These are phyloP conservation scores for Sarcophilus harrisii DNA, from an alignment of 2,797 vertebrate genomes.

Conservation along the genomic window DNA sequence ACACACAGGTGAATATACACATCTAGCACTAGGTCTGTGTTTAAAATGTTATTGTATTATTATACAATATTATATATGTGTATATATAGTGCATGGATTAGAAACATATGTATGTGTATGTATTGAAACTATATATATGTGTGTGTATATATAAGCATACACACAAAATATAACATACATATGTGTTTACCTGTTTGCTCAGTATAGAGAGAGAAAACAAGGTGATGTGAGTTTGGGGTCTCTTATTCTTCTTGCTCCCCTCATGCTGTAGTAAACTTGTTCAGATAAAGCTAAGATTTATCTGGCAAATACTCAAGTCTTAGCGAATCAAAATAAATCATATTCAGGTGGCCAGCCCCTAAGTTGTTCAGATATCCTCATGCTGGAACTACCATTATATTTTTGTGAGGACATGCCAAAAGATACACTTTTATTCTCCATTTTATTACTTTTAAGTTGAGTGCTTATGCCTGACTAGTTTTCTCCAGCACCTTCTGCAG, in stretches of 20 bases:
- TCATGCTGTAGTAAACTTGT: fast-evolving
- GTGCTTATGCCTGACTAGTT: not conserved
- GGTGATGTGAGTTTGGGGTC: not conserved
- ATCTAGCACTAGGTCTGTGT: not conserved
- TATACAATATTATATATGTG: not conserved
- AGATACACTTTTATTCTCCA: not conserved
- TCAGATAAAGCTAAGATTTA: not conserved
- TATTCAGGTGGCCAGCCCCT: not conserved
- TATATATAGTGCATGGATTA: not conserved
- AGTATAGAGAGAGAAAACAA: not conserved
- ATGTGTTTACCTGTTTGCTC: not conserved
- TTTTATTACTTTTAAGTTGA: not conserved
- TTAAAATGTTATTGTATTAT: not conserved
- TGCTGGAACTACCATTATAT: fast-evolving
- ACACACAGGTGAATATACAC: not conserved
- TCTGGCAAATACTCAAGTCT: not conserved
- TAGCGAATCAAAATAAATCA: not conserved
- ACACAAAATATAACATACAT: not conserved
- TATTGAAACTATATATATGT: too few species aligned
- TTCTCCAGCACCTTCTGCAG: not conserved
- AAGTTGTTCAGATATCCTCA: not conserved
- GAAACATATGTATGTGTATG: not conserved
- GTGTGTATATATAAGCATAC: not conserved
- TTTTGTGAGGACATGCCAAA: not conserved
- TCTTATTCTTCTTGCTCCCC: not conserved